These are phyloP conservation scores for Trissolcus brochymenae DNA, from an alignment of 2,888 invertebrate species.

Conservation along the genomic window DNA sequence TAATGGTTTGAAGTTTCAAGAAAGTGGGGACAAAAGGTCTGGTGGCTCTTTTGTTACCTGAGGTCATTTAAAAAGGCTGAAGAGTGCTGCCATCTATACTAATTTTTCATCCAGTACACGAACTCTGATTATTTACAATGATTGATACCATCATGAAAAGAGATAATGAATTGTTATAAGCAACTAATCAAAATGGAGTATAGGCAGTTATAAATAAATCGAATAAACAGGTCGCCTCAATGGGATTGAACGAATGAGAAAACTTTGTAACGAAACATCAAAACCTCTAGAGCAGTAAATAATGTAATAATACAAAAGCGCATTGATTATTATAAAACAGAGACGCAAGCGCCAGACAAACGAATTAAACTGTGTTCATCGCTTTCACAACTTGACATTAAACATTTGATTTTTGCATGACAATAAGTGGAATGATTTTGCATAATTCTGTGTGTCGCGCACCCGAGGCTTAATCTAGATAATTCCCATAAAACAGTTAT, in stretches of 20 bases:
- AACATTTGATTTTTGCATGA: slow-evolving; percentile 33
- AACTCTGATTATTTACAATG: too few species aligned
- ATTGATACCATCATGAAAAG: too few species aligned
- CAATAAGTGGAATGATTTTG: slow-evolving; percentile 40
- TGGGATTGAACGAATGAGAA: too few species aligned
- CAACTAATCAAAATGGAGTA: too few species aligned
- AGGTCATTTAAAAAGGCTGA: slow-evolving; percentile 1
- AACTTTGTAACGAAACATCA: background rate
- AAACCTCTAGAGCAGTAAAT: background rate
- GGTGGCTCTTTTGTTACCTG: too few species aligned
- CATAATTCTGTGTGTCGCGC: slow-evolving; percentile 20
- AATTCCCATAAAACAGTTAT: slow-evolving; percentile 35
- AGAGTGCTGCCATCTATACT: slow-evolving; percentile 31
- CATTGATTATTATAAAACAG: too few species aligned
- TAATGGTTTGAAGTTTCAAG: too few species aligned
- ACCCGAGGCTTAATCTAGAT: slow-evolving; percentile 26
- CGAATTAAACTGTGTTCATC: background rate
- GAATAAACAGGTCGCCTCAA: background rate
- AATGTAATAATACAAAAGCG: too few species aligned
- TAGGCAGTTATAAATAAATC: too few species aligned
- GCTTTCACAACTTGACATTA: slow-evolving; percentile 22
- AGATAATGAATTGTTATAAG: too few species aligned
- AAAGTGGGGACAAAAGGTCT: too few species aligned
- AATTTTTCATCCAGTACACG: background rate
- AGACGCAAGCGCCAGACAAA: too few species aligned